Evolutionary conservation across 2,888 invertebrate species (phyloP).

Genomic region (Lithodes maja): DNA sequence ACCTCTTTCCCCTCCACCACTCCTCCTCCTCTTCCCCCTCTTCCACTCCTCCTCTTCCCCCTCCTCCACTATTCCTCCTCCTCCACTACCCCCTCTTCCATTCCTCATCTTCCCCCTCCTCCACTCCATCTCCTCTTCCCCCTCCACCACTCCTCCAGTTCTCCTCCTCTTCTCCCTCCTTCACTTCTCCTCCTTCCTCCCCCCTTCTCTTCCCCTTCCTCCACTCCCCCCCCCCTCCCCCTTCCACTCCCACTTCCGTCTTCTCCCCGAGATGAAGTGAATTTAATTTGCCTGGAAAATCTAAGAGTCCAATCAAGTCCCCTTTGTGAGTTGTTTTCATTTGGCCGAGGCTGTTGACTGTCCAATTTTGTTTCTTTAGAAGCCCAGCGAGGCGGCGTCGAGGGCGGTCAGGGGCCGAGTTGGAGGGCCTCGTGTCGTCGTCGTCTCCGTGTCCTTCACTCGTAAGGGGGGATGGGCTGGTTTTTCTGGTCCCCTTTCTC

Average conservation of each 20-base stretch:
- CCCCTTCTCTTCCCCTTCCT: not conserved
- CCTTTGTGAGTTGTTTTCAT: slow-evolving; percentile 9
- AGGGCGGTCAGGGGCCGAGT: too few relatives aligned
- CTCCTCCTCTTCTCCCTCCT: not conserved
- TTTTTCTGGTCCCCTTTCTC: too few relatives aligned
- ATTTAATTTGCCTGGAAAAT: slow-evolving; percentile 13
- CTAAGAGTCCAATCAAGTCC: slow-evolving; percentile 14
- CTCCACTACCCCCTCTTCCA: too few relatives aligned
- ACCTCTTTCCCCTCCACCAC: not conserved
- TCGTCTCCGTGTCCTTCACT: too few relatives aligned
- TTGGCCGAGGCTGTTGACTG: not conserved
- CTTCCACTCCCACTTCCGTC: slow-evolving; percentile 3
- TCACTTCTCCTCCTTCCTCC: not conserved
- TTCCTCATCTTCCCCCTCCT: too few relatives aligned
- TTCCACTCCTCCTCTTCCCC: not conserved
- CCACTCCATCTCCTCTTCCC: not conserved
- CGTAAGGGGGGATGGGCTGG: too few relatives aligned
- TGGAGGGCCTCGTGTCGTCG: too few relatives aligned
- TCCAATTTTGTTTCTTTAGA: not conserved
- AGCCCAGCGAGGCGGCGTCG: not conserved
- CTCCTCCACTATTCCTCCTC: not conserved
- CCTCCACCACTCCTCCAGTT: not conserved
- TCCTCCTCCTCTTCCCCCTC: not conserved
- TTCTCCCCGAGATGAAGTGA: slow-evolving; percentile 1
- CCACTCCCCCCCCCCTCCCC: not conserved